phyloP scores from a whole-genome alignment of 2,113 vertebrate genomes.

The Caranx melampygus region DNA sequence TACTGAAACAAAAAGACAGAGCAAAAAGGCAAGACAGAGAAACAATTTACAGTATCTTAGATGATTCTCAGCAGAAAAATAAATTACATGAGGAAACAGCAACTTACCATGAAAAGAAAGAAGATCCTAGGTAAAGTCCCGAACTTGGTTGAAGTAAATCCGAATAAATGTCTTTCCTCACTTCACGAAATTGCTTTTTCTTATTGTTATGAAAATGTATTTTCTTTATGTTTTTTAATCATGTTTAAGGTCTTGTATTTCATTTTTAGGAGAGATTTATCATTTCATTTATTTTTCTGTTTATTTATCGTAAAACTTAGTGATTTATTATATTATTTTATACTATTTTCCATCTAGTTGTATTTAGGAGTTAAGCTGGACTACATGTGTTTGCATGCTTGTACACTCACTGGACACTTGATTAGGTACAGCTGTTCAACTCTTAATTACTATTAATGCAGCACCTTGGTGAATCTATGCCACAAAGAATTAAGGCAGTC shows the following conservation, averaged over 20 bases:
- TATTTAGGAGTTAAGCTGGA: not conserved
- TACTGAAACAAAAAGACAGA: slow-evolving; percentile 4
- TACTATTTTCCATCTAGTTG: not conserved
- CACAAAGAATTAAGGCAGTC: no score
- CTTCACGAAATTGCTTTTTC: slow-evolving; percentile 26
- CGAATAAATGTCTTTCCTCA: slow-evolving; percentile 43
- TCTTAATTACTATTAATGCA: no score
- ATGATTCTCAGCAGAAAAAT: slow-evolving; percentile 18
- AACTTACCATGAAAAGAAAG: slow-evolving; percentile 76
- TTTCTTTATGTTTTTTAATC: slow-evolving; percentile 44
- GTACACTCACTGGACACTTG: no score
- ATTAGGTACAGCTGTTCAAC: no score
- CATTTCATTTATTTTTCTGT: slow-evolving; percentile 10
- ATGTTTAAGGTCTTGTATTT: not conserved
- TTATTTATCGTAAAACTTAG: slow-evolving; percentile 18
- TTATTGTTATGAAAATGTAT: slow-evolving; percentile 19
- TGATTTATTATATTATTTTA: not conserved
- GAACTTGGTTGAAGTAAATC: slow-evolving; percentile 50
- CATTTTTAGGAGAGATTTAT: slow-evolving; percentile 27
- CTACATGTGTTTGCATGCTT: not conserved
- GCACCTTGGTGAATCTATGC: no score
- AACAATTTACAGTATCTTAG: slow-evolving; percentile 18
- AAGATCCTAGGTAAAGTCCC: slow-evolving; percentile 59
- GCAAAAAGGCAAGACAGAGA: slow-evolving; percentile 4
- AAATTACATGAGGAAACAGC: slow-evolving; percentile 41